Conservation (phyloP, 2,888 invertebrate species). For the Aleiodes leptofemur region DNA sequence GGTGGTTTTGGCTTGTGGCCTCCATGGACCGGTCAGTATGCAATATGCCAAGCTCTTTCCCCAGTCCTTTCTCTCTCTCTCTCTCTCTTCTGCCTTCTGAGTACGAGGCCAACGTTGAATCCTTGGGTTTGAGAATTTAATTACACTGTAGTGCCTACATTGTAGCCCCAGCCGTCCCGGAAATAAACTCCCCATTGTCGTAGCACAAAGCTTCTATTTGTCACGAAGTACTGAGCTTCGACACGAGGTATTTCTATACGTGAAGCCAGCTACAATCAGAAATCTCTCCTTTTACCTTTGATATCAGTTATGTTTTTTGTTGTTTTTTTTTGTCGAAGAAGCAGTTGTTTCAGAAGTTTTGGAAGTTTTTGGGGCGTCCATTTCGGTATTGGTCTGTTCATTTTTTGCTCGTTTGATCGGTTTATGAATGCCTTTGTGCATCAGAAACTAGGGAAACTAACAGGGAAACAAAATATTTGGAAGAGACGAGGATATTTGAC, state of each 20-base stretch:
- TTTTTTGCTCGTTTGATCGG: background rate
- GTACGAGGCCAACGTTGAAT: slow-evolving; percentile 64
- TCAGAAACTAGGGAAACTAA: no score
- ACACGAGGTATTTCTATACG: slow-evolving; percentile 61
- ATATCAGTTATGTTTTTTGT: slow-evolving; percentile 20
- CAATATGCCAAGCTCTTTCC: slow-evolving; percentile 73
- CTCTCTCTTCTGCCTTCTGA: slow-evolving; percentile 47
- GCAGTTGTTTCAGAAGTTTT: background rate
- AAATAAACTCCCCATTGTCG: slow-evolving; percentile 76
- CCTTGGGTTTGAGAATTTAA: slow-evolving; percentile 75
- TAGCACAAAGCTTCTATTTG: slow-evolving; percentile 74
- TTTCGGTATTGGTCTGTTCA: background rate
- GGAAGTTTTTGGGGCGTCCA: no score
- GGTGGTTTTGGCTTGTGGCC: slow-evolving; percentile 64
- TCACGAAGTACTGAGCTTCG: slow-evolving; percentile 69
- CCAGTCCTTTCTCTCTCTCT: slow-evolving; percentile 45
- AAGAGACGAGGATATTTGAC: no score
- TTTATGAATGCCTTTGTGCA: no score
- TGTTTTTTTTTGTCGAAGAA: background rate
- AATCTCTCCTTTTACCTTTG: slow-evolving; percentile 40
- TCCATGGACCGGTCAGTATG: slow-evolving; percentile 72
- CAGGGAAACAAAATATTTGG: no score
- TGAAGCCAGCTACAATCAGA: slow-evolving; percentile 25
- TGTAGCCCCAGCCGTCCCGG: slow-evolving; percentile 75
- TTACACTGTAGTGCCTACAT: slow-evolving; percentile 75